Evolutionary conservation across 2,888 invertebrate species (phyloP), one percentile per base, ranked within the genome.

Genomic region (Quadroppia sp.): DNA sequence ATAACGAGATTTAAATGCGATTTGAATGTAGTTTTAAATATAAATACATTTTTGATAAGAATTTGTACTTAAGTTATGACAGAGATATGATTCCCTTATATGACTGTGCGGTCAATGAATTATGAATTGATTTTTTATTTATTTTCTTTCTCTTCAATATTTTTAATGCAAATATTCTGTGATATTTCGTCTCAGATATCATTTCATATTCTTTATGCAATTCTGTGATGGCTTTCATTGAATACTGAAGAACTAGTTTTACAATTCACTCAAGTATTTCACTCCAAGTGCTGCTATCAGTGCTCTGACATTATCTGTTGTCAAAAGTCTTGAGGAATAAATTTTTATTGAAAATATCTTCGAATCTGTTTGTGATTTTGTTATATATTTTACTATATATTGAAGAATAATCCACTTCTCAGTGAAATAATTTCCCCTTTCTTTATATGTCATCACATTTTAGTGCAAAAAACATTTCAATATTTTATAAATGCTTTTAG

Each of bases 221-320:
- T 45, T 50, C 50, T n/a, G 50, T 4, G 6, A 50, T 20, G 50
- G 50, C 53, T 53, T 25, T 17, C 45, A 36, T 7, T 1, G 53
- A 53, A 53, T 53, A 53, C 53, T 53, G 13, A 53, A 53, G n/a
- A 53, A 53, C 25, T 25, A n/a, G 25, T 53, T 53, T 53, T 53
- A 23, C 53, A 53, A 36, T 53, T 53, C 53, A 53, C 53, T 53
- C 53, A 53, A 53, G 53, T 53, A 53, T 53, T 53, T 45, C 45
- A 45, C 45, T 45, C 45, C 17, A 7, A 45, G 15, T 2, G 45
- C 45, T 36, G 36, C 36, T 36, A 36, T 7, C 36, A 36, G 36
- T 36, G 36, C 36, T 9, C 4, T 9, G 4, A 9, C 36, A 7
- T 36, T 36, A 7, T 36, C 20, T 50, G 50, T 53, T 53, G 53